Base-by-base conservation (phyloP, 2,888 invertebrate genomes). In the Drosophila gaucha region DNA sequence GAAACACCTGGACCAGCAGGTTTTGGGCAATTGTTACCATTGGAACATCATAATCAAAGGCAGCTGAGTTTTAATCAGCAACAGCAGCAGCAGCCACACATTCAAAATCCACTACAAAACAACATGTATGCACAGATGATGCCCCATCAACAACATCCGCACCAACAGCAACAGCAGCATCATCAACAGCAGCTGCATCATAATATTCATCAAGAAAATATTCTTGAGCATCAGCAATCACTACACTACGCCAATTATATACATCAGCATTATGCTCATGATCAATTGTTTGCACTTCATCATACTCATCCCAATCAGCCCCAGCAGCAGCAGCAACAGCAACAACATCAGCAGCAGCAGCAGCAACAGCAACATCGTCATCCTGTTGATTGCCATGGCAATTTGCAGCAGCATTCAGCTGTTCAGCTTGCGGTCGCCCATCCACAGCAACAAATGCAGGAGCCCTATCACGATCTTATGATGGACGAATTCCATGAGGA, bases 401-500 rank as follows among this genome's bases (percentile, higher is more conserved):
- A 91, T 50, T 82, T 91, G 56, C 91, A 92, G 72, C 89, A 89
- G 58, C 78, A 82, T 12, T 64, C 33, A 6, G 9, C 54, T 20
- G 75, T 66, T 14, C 80, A 75, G 26, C 78, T 51, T 36, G 24
- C 55, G 6, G 20, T 33, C 30, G 49, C 52, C 67, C 88, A 63
- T 69, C 67, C 66, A 10, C 79, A 77, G 30, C 75, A 74, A 12
- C 85, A 74, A 57, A 49, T 80, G 43, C 72, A 65, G 38, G 87
- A 86, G n/a, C 41, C 54, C 4, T 85, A 84, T 43, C 85, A 90
- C 54, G 91, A 91, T 50, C 70, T 91, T 9, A 88, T 91, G 76
- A 90, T 91, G 68, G 91, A 91, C 22, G 91, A 91, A 22, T 89
- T 89, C 43, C 89, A 90, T 8, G 90, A 91, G 14, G 90, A 90